Conservation (phyloP, 2,113 vertebrate species). For the Oncorhynchus mykiss region DNA sequence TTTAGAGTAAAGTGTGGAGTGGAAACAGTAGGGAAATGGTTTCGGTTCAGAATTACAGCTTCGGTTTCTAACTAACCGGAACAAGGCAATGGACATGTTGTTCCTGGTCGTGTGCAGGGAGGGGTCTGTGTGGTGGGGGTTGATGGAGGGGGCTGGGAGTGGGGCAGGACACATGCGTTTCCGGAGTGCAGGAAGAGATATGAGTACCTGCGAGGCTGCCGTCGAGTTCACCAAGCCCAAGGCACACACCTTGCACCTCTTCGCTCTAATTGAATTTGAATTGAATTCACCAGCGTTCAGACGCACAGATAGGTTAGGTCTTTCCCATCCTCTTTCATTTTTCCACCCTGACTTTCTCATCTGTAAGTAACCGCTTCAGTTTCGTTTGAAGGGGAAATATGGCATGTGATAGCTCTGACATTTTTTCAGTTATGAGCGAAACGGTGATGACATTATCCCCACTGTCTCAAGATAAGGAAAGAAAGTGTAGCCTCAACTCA, state of each 20-base stretch:
- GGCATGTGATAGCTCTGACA: not conserved
- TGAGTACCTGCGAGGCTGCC: not conserved
- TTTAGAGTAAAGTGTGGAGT: not conserved
- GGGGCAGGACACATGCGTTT: not conserved
- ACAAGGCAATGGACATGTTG: not conserved
- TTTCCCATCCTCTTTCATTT: not conserved
- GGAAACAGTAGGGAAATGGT: not conserved
- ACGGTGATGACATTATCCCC: not conserved
- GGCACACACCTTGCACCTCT: not conserved
- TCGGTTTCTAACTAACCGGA: not conserved
- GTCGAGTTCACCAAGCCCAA: not conserved
- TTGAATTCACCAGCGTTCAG: constrained; percentile 1
- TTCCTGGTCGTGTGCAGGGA: not conserved
- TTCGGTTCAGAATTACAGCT: not conserved
- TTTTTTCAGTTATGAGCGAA: not conserved
- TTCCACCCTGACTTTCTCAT: not conserved
- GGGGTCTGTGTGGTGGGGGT: not conserved
- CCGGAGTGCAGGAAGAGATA: not conserved
- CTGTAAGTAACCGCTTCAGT: not conserved
- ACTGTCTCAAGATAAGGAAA: constrained; percentile 60
- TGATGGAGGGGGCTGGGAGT: not conserved
- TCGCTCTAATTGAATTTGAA: not conserved
- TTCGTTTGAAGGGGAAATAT: not conserved
- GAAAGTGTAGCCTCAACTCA: not conserved
- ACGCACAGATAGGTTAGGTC: not conserved